Evolutionary conservation across 2,888 invertebrate species (phyloP).

Genomic region (Hoplodrina ambigua): DNA sequence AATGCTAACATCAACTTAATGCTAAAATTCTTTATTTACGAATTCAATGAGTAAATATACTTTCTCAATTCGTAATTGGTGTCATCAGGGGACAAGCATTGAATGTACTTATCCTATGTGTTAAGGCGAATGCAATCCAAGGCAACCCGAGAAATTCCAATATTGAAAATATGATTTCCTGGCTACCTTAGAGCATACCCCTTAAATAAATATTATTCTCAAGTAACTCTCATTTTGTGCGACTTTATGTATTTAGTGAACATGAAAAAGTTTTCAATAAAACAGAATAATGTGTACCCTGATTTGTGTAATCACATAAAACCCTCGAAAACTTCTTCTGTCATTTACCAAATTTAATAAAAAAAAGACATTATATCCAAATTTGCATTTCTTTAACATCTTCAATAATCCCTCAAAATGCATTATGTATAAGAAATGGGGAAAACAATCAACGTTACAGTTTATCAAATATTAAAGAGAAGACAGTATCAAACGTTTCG

Average conservation of each 20-base stretch:
- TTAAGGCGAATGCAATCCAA: constrained; percentile 27
- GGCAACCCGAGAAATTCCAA: not conserved
- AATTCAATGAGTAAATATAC: constrained; percentile 71
- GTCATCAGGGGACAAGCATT: constrained; percentile 78
- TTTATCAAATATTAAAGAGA: constrained; percentile 66
- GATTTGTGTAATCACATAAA: constrained; percentile 78
- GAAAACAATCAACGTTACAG: constrained; percentile 62
- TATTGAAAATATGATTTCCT: constrained; percentile 2
- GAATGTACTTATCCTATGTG: constrained; percentile 69
- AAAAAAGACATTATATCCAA: constrained; percentile 60
- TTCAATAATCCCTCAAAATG: constrained; percentile 65
- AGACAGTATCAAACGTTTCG: constrained; percentile 65
- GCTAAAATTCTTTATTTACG: constrained; percentile 72
- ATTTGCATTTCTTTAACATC: constrained; percentile 53
- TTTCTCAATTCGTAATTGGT: constrained; percentile 78
- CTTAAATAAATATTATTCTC: constrained; percentile 54
- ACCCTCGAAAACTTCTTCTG: constrained; percentile 76
- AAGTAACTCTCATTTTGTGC: constrained; percentile 68
- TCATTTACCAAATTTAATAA: constrained; percentile 44
- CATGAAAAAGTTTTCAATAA: constrained; percentile 60
- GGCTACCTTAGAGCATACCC: constrained; percentile 9
- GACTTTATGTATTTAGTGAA: constrained; percentile 56
- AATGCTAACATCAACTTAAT: constrained; percentile 85
- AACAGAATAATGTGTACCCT: constrained; percentile 77
- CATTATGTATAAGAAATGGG: constrained; percentile 56